phyloP scores from a whole-genome alignment of 2,888 invertebrate genomes.

The Corbicula japonica region DNA sequence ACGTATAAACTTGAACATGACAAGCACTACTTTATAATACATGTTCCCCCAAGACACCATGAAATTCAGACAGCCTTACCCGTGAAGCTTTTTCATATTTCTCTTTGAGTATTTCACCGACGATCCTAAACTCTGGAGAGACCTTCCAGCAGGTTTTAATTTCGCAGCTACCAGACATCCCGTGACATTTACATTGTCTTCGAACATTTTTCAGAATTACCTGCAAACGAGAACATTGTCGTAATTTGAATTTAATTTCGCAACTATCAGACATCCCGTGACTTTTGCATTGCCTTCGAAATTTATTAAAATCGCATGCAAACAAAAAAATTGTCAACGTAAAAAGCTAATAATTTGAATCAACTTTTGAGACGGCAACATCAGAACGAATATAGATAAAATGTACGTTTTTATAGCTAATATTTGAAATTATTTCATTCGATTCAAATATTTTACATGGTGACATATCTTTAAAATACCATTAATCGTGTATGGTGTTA shows the following conservation, averaged over 20 bases:
- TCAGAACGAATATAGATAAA: no score
- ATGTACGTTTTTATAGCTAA: no score
- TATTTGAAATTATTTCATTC: no score
- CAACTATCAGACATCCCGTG: conserved; percentile 98
- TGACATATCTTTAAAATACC: no score
- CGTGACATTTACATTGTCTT: conserved; percentile 97
- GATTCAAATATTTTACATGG: no score
- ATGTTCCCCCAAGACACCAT: no score
- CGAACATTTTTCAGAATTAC: conserved; percentile 87
- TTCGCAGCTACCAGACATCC: conserved; percentile 98
- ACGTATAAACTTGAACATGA: no score
- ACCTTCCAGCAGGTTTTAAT: conserved; percentile 99
- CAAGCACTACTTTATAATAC: no score
- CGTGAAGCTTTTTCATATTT: conserved; percentile 97
- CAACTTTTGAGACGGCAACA: no score
- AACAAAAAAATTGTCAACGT: no score
- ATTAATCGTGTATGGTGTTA: no score
- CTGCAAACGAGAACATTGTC: conserved; percentile 82
- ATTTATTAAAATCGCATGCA: conserved; percentile 87
- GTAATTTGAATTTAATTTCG: conserved; percentile 95
- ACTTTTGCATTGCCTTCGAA: conserved; percentile 94
- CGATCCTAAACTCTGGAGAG: conserved; percentile 95
- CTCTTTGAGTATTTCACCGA: conserved; percentile 95
- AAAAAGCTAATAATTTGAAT: no score
- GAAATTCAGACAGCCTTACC: conserved; percentile 88